Conservation (phyloP, 1,140 invertebrate species). For the honey bee (Apis mellifera) region Amel_HAv3.1 CM009940.2:8223501-8224000, state of each 20-base stretch:
- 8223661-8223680: slow-evolving; percentile 40
- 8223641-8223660: slow-evolving; percentile 41
- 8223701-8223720: slow-evolving; percentile 26
- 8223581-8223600: too few species aligned
- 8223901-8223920: slow-evolving; percentile 39
- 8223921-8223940: slow-evolving; percentile 69
- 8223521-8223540: too few species aligned
- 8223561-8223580: not conserved
- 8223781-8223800: slow-evolving; percentile 8
- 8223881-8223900: slow-evolving; percentile 64
- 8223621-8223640: slow-evolving; percentile 13
- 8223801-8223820: slow-evolving; percentile 60
- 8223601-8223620: too few species aligned
- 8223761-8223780: slow-evolving; percentile 11
- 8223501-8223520: too few species aligned
- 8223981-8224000: not conserved
- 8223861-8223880: slow-evolving; percentile 62
- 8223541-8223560: too few species aligned
- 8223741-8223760: slow-evolving; percentile 67
- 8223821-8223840: slow-evolving; percentile 71
- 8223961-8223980: slow-evolving; percentile 21
- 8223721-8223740: slow-evolving; percentile 58
- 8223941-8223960: slow-evolving; percentile 53
- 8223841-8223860: slow-evolving; percentile 71
- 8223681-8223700: slow-evolving; percentile 42